phyloP scores from a whole-genome alignment of 2,888 invertebrate species.

The Drosophila birchii region DNA sequence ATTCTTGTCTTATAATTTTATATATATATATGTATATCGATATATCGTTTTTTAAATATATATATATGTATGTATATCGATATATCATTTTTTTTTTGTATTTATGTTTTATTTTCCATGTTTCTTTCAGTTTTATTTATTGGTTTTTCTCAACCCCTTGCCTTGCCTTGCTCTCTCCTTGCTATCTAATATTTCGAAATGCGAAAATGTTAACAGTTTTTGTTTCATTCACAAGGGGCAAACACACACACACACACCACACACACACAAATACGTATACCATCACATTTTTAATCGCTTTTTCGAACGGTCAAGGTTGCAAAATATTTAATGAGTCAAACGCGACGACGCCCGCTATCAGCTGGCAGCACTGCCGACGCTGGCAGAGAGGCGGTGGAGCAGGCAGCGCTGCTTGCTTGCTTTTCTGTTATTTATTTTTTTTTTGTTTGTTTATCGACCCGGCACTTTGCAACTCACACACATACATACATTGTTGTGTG shows the following conservation, averaged over 20 bases:
- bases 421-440: conserved; percentile 14
- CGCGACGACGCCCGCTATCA: conserved; percentile 62
- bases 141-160: not conserved
- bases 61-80: too few relatives aligned
- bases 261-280: conserved; percentile 26
- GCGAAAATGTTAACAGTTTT: conserved; percentile 40
- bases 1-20: not conserved
- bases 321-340: conserved; percentile 80
- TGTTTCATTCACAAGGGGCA: conserved; percentile 49
- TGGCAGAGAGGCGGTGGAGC: conserved; percentile 42
- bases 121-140: not conserved
- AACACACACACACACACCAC: conserved; percentile 9
- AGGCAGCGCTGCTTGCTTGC: conserved; percentile 26
- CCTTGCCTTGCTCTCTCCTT: too few relatives aligned
- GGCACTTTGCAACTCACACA: conserved; percentile 25
- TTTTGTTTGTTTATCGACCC: conserved; percentile 42
- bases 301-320: conserved; percentile 82
- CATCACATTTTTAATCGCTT: conserved; percentile 73
- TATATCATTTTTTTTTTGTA: too few relatives aligned
- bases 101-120: not conserved
- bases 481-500: conserved; percentile 8
- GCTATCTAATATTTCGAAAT: not conserved
- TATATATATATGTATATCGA: too few relatives aligned
- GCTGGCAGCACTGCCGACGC: conserved; percentile 44
- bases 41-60: too few relatives aligned